These are phyloP conservation scores for Erethizon dorsatum DNA, from an alignment of 2,797 vertebrate genomes.

Conservation along the genomic window DNA sequence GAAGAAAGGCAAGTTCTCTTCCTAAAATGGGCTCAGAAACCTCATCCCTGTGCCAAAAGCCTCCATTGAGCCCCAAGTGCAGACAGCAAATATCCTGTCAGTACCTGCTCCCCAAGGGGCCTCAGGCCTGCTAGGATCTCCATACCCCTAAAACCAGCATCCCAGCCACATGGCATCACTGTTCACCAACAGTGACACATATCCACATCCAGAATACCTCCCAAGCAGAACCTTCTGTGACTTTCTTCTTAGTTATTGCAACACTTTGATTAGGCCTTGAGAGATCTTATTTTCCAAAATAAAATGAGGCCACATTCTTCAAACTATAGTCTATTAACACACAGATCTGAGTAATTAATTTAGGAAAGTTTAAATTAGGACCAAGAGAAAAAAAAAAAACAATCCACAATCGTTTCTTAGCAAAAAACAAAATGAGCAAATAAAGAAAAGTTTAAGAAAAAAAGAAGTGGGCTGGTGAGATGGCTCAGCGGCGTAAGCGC, in stretches of 20 bases:
- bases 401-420: neutral
- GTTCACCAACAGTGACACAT: neutral
- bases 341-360: neutral
- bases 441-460: neutral
- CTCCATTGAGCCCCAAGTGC: neutral
- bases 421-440: neutral
- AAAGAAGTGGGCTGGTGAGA: neutral
- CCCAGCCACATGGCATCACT: fast-evolving
- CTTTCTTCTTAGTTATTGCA: neutral
- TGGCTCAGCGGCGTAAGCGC: no score
- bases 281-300: neutral
- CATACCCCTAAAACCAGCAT: neutral
- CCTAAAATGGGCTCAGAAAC: neutral
- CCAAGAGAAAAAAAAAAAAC: neutral
- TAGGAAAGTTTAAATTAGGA: neutral
- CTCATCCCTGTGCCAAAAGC: neutral
- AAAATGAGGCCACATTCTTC: neutral
- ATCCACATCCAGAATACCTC: neutral
- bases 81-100: neutral
- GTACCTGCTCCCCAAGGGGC: neutral
- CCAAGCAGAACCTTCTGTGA: neutral
- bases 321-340: neutral
- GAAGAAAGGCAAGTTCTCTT: constrained; percentile 4
- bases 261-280: neutral
- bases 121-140: neutral